phyloP scores from a whole-genome alignment of 2,797 vertebrate species.

The Macropus fuliginosus region DNA sequence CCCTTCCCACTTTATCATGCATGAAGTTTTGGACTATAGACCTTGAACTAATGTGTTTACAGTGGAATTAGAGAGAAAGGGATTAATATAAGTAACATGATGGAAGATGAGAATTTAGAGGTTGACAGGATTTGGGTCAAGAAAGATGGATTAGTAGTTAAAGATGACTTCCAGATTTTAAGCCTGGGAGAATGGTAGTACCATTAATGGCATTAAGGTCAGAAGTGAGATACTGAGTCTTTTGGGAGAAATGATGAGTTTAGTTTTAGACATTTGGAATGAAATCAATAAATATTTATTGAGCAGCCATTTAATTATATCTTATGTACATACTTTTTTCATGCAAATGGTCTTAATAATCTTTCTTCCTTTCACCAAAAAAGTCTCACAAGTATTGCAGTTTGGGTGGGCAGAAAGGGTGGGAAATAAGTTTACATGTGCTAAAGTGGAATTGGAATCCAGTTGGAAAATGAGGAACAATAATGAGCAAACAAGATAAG shows the following conservation, averaged over 20 bases:
- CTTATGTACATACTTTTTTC: not conserved
- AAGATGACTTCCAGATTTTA: not conserved
- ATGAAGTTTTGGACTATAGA: not conserved
- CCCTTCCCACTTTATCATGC: not conserved
- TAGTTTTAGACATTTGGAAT: constrained; percentile 9
- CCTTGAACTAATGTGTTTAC: not conserved
- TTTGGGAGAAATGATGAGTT: not conserved
- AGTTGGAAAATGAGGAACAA: not conserved
- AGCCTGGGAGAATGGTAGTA: not conserved
- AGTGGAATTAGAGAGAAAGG: not conserved
- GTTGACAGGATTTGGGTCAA: not conserved
- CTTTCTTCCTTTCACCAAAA: not conserved
- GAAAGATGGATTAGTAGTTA: not conserved
- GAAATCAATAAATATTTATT: constrained; percentile 1
- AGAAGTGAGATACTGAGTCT: not conserved
- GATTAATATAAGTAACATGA: not conserved
- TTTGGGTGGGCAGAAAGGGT: not conserved
- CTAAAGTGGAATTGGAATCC: not conserved
- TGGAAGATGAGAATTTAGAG: not conserved
- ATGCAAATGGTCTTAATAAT: not conserved
- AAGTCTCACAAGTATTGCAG: not conserved
- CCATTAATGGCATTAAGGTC: not conserved
- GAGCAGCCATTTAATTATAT: not conserved
- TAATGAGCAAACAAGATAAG: not conserved
- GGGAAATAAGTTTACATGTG: not conserved